A percentile compares a stretch with the other conserved stretches of the same genome.
Evolutionary conservation across 2,888 invertebrate genomes (phyloP).

Genomic region (Frankliniella fusca): DNA sequence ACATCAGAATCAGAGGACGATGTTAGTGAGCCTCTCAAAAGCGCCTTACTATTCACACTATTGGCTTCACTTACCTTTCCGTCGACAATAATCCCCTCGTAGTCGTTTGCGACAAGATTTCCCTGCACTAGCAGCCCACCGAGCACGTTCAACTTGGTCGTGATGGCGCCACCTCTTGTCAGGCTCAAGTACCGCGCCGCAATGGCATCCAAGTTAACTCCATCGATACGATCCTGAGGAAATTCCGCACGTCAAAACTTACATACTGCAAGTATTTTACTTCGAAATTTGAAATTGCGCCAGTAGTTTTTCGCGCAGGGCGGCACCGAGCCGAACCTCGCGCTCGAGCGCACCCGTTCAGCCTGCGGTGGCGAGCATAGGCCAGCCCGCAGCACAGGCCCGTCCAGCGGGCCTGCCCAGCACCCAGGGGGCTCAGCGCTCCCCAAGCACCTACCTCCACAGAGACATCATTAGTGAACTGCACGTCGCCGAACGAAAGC

Average conservation of each 20-base stretch:
- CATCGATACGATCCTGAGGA: background rate
- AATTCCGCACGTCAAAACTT: too few relatives aligned
- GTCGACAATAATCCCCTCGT: too few relatives aligned
- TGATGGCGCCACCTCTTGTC: background rate
- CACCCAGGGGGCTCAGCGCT: background rate
- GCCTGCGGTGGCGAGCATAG: background rate
- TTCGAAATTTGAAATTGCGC: background rate
- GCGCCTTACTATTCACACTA: too few relatives aligned
- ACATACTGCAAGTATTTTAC: too few relatives aligned
- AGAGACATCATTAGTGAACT: background rate
- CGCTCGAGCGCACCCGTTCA: background rate
- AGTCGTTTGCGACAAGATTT: background rate
- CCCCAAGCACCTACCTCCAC: background rate
- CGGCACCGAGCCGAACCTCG: background rate
- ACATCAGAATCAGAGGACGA: background rate
- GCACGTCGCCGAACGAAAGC: background rate
- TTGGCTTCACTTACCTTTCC: too few relatives aligned
- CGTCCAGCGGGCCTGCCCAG: background rate
- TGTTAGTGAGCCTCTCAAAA: too few relatives aligned
- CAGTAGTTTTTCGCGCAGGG: background rate
- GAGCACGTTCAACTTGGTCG: background rate
- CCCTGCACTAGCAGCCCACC: background rate
- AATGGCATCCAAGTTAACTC: background rate
- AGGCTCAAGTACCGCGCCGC: background rate
- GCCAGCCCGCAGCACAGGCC: constrained; percentile 1